A percentile compares a stretch with the other conserved stretches of the same genome.
Evolutionary conservation across 1,140 invertebrate species (phyloP).

Genomic region (Gonatopus flavifemur): DNA sequence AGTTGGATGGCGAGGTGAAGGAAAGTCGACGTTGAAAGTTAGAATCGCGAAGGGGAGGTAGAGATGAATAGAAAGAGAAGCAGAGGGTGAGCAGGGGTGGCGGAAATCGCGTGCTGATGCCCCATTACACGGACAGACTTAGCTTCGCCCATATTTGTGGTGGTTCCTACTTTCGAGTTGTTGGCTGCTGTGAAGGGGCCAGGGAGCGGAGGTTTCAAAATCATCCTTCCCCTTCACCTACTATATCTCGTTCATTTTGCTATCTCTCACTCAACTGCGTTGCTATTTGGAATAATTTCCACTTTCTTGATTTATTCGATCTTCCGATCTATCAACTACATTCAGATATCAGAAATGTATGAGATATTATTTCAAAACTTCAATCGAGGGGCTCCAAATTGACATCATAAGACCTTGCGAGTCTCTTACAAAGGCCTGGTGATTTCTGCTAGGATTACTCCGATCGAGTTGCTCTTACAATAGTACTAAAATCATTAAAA

Average conservation of each 20-base stretch:
- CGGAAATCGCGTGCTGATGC: slow-evolving; percentile 52
- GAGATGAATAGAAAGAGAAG: slow-evolving; percentile 12
- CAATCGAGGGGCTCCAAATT: too few species aligned
- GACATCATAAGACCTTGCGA: too few species aligned
- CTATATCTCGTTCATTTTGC: slow-evolving; percentile 26
- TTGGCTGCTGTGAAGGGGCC: slow-evolving; percentile 28
- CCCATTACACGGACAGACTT: slow-evolving; percentile 55
- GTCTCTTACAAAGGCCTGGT: too few species aligned
- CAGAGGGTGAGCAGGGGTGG: slow-evolving; percentile 23
- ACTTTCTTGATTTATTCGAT: slow-evolving; percentile 36
- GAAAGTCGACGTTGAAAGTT: slow-evolving; percentile 36
- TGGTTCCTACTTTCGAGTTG: slow-evolving; percentile 51
- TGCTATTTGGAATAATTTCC: slow-evolving; percentile 49
- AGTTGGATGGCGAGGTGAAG: slow-evolving; percentile 15
- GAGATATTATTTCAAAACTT: too few species aligned
- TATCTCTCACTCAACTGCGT: slow-evolving; percentile 33
- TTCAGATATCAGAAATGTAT: too few species aligned
- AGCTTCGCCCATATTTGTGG: slow-evolving; percentile 45
- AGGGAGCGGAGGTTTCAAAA: slow-evolving; percentile 20
- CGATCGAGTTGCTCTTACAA: too few species aligned
- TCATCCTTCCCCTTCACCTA: background rate
- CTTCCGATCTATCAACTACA: background rate
- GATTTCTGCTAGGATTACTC: too few species aligned
- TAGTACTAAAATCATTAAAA: too few species aligned
- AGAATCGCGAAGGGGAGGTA: slow-evolving; percentile 29